Conservation (phyloP, 2,113 vertebrate genomes). For the Datnioides undecimradiatus region DNA sequence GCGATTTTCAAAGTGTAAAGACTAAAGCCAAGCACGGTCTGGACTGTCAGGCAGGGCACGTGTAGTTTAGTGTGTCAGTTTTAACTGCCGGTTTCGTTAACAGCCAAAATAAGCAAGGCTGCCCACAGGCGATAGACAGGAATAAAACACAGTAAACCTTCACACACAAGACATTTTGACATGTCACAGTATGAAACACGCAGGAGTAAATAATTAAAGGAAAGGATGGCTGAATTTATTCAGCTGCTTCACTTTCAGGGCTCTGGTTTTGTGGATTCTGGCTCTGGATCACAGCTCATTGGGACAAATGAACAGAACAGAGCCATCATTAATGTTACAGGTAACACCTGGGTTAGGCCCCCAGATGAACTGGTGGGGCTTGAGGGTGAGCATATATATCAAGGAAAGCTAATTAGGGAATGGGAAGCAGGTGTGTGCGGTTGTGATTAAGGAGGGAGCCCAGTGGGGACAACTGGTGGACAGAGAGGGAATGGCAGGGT, state of each 20-base stretch:
- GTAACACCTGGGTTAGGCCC: background rate
- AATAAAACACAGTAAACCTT: background rate
- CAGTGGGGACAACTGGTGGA: background rate
- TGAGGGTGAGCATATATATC: background rate
- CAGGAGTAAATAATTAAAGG: background rate
- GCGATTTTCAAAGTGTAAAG: background rate
- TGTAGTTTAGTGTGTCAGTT: background rate
- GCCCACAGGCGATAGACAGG: background rate
- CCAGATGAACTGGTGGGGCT: background rate
- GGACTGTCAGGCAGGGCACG: too few species aligned
- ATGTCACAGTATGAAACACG: background rate
- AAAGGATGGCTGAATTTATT: background rate
- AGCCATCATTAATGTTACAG: background rate
- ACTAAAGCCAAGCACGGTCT: background rate
- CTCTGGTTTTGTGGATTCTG: background rate
- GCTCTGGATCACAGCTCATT: background rate
- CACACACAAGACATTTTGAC: background rate
- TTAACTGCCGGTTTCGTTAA: background rate
- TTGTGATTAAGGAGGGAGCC: background rate
- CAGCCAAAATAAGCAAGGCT: background rate
- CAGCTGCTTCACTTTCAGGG: background rate
- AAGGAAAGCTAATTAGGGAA: background rate
- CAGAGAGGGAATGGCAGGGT: background rate
- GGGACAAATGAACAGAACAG: background rate
- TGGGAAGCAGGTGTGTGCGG: background rate